Evolutionary conservation across 1,140 invertebrate species (phyloP).

Genomic region (Tribolium castaneum): DNA sequence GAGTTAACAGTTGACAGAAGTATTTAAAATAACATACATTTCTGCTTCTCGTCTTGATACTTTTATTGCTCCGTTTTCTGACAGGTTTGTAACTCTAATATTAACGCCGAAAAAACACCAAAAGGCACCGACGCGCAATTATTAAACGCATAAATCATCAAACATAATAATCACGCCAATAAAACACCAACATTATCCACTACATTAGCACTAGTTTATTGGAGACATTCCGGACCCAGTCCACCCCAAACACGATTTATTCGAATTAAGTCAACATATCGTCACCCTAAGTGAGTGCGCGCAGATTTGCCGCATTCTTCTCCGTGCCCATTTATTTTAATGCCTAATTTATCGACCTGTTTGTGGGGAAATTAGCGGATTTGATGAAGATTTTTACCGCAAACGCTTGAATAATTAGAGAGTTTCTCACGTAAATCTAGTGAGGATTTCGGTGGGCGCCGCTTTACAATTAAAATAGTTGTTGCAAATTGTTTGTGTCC

Average conservation of each 20-base stretch:
- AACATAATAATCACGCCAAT: slow-evolving; percentile 40
- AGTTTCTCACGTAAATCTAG: too few relatives aligned
- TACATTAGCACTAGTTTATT: slow-evolving; percentile 46
- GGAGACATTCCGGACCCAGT: slow-evolving; percentile 41
- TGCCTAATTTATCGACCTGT: too few relatives aligned
- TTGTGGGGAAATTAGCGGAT: too few relatives aligned
- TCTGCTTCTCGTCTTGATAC: slow-evolving; percentile 56
- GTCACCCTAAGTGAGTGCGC: slow-evolving; percentile 43
- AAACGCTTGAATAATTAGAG: too few relatives aligned
- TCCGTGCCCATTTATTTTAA: too few relatives aligned
- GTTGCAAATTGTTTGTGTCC: slow-evolving; percentile 26
- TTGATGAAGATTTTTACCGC: too few relatives aligned
- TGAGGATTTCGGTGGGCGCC: too few relatives aligned
- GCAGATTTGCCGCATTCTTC: too few relatives aligned
- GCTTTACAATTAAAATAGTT: slow-evolving; percentile 26
- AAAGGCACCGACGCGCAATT: slow-evolving; percentile 40
- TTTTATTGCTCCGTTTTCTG: slow-evolving; percentile 45
- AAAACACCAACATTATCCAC: slow-evolving; percentile 40
- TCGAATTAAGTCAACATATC: slow-evolving; percentile 54
- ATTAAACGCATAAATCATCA: slow-evolving; percentile 52
- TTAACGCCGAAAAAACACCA: slow-evolving; percentile 25
- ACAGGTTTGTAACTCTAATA: slow-evolving; percentile 29
- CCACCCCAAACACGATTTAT: slow-evolving; percentile 49
- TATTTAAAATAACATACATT: slow-evolving; percentile 60
- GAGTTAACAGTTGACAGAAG: slow-evolving; percentile 55